Base-by-base conservation (phyloP, 2,888 invertebrate species). In the Silvanus unidentatus region DNA sequence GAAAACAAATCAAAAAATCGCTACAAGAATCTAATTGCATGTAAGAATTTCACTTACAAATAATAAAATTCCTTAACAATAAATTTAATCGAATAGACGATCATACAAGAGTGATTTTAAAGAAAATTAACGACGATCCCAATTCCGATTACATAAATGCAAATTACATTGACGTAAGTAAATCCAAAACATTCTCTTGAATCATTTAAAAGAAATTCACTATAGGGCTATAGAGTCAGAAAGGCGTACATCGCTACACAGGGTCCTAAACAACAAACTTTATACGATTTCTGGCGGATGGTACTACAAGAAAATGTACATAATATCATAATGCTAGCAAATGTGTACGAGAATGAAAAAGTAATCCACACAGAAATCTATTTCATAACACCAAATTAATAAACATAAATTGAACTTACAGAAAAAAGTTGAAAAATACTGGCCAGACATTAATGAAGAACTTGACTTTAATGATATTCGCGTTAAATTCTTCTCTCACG, bases 81-180 rank as follows among this genome's bases (percentile, higher is more conserved):
- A 15, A 15, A 15, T 13, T 11, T 49, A 52, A 37, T 43, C 29
- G 61, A 65, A 27, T 50, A 75, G 75, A 76, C 63, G 76, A 77
- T 49, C 72, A 75, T 43, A 72, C 73, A 2, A 64, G 77, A 51
- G 77, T 77, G 2, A 59, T 64, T 49, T 53, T 73, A 48, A 59
- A 65, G 44, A 72, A 65, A 60, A 57, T 70, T 42, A 55, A 61
- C 40, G 68, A 61, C 40, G 72, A 67, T 57, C 65, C 62, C 13
- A 61, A 61, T 50, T 74, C 74, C 1, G 75, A 75, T 58, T 75
- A 75, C 51, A 77, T 78, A 10, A 77, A 78, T 59, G 77, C 77
- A 0, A 76, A 71, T 62, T 76, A 71, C 49, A 71, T 76, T 39
- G 68, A 71, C 46, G 75, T 75, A 66, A 64, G 58, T 63, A 16